These are phyloP conservation scores for Drosophila pseudotakahashii DNA, from an alignment of 2,888 invertebrate species.

Conservation along the genomic window DNA sequence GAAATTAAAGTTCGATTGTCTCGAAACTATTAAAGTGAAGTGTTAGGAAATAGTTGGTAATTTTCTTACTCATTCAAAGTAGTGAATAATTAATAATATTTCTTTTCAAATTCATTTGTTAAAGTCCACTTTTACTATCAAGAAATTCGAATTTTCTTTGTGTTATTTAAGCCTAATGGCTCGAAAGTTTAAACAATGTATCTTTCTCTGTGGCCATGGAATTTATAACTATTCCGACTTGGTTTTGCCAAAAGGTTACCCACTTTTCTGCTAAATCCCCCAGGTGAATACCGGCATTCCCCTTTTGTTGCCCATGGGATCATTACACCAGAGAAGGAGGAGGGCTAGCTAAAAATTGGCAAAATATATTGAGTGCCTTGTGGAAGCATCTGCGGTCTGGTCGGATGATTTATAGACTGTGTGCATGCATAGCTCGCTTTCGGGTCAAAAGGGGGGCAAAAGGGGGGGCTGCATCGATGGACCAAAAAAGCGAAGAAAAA, in stretches of 20 bases:
- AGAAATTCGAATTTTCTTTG: no score
- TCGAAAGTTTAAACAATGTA: background rate
- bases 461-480: background rate
- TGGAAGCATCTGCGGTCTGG: conserved; percentile 33
- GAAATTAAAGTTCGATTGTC: background rate
- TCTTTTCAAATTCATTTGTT: no score
- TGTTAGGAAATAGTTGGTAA: no score
- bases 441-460: conserved; percentile 3
- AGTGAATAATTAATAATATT: no score
- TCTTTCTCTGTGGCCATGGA: background rate
- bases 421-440: background rate
- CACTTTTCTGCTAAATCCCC: conserved; percentile 1
- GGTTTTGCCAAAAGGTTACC: background rate
- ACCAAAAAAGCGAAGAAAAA: background rate
- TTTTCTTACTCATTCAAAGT: no score
- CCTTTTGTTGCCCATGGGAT: conserved; percentile 3
- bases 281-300: conserved; percentile 9
- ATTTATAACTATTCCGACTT: background rate
- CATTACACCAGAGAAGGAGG: conserved; percentile 10
- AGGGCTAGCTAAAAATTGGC: conserved; percentile 27
- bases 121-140: no score
- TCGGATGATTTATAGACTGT: conserved; percentile 36
- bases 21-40: background rate
- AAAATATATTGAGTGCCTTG: conserved; percentile 35
- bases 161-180: background rate